These are phyloP conservation scores for Chiloscyllium punctatum DNA, from an alignment of 2,797 vertebrate species.

Conservation along the genomic window DNA sequence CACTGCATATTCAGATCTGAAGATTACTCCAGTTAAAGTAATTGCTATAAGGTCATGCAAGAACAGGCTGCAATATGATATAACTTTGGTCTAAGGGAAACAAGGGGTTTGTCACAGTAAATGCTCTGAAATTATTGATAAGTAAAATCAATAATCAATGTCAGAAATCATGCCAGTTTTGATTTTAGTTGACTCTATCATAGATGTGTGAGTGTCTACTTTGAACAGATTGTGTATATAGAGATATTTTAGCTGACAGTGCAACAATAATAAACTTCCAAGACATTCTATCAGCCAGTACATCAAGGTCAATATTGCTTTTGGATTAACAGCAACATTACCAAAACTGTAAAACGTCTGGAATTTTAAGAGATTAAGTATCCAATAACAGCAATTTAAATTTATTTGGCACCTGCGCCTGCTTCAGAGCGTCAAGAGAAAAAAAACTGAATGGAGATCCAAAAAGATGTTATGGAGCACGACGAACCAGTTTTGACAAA, in stretches of 20 bases:
- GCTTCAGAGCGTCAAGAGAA: not conserved
- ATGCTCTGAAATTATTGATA: not conserved
- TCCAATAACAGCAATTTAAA: not conserved
- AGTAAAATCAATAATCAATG: not conserved
- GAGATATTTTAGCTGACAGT: not conserved
- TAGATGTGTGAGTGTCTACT: not conserved
- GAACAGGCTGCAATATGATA: not conserved
- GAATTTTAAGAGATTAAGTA: not conserved
- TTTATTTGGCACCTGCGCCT: not conserved
- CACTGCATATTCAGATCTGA: not conserved
- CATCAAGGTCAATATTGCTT: not conserved
- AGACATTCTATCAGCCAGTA: not conserved
- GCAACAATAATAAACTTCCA: no score
- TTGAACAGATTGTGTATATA: not conserved
- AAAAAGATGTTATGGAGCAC: not conserved
- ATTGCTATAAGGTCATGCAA: not conserved
- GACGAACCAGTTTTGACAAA: not conserved
- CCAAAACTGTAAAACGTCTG: not conserved
- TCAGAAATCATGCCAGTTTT: not conserved
- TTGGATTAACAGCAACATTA: not conserved
- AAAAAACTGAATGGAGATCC: not conserved
- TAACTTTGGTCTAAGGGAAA: not conserved
- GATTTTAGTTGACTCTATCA: not conserved
- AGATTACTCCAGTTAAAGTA: not conserved
- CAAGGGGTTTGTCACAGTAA: not conserved